Evolutionary conservation across 2,888 invertebrate species (phyloP).

Genomic region (Mythimna ferrago): DNA sequence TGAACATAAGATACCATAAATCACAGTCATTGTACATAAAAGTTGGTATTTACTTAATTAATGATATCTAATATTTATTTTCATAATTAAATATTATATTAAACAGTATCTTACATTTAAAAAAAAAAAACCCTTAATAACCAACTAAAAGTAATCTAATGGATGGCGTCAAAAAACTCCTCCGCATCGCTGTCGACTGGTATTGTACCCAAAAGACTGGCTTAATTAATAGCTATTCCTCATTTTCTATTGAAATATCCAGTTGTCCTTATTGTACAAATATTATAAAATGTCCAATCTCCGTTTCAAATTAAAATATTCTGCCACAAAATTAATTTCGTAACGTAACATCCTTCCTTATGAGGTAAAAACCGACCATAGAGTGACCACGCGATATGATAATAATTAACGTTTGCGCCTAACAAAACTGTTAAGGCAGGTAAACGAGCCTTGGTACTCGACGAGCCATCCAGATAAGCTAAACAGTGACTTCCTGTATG

Average conservation of each 20-base stretch:
- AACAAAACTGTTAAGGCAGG: conserved; percentile 75
- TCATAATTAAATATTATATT: too few relatives aligned
- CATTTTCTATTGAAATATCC: not conserved
- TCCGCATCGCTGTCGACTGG: too few relatives aligned
- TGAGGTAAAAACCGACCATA: conserved; percentile 21
- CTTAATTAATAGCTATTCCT: too few relatives aligned
- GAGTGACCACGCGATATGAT: conserved; percentile 49
- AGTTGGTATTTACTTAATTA: not conserved
- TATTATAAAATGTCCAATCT: not conserved
- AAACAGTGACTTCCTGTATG: conserved; percentile 85
- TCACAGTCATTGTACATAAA: not conserved
- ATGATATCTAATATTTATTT: too few relatives aligned
- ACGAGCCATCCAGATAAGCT: conserved; percentile 83
- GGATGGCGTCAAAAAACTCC: too few relatives aligned
- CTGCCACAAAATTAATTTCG: conserved; percentile 14
- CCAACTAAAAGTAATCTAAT: too few relatives aligned
- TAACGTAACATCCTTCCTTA: conserved; percentile 18
- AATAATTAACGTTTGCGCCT: conserved; percentile 54
- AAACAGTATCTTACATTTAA: too few relatives aligned
- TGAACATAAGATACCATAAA: not conserved
- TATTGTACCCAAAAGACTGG: too few relatives aligned
- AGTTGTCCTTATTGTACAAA: not conserved
- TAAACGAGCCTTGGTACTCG: conserved; percentile 76
- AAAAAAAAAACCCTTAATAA: too few relatives aligned
- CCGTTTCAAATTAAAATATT: not conserved